Evolutionary conservation across 1,140 invertebrate species (phyloP).

Genomic region (Caenorhabditis remanei): DNA sequence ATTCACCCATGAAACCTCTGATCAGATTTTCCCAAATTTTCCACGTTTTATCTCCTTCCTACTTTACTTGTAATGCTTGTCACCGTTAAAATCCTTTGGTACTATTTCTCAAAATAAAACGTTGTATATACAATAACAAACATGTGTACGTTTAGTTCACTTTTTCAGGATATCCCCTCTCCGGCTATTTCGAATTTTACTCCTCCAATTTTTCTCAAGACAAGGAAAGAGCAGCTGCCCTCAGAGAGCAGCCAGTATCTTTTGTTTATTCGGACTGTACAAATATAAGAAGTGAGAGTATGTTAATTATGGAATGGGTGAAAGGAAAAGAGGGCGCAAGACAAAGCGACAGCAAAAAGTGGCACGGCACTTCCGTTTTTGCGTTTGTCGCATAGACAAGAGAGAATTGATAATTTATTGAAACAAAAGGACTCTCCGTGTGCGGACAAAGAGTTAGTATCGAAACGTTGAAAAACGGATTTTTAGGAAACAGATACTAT

Average conservation of each 20-base stretch:
- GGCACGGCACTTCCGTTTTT: constrained; percentile 54
- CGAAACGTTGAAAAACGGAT: too few relatives aligned
- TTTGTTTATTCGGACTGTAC: constrained; percentile 44
- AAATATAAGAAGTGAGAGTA: constrained; percentile 50
- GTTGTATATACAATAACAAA: background rate
- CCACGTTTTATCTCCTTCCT: background rate
- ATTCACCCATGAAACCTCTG: background rate
- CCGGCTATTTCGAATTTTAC: background rate
- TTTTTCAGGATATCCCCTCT: background rate
- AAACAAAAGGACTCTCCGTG: background rate
- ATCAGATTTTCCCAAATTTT: background rate
- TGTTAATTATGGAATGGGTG: constrained; percentile 56
- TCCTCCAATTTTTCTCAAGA: background rate
- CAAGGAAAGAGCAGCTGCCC: constrained; percentile 47
- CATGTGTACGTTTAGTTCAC: too few relatives aligned
- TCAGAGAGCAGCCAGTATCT: constrained; percentile 50
- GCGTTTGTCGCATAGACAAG: constrained; percentile 30
- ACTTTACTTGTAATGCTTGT: background rate
- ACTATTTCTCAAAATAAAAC: background rate
- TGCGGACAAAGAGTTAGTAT: too few relatives aligned
- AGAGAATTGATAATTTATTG: background rate
- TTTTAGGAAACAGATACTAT: too few relatives aligned
- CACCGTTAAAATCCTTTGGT: too few relatives aligned
- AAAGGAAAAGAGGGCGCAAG: background rate
- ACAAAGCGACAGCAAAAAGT: constrained; percentile 50